Base-by-base conservation (phyloP, 2,113 vertebrate genomes). In the Tetrax tetrax region DNA sequence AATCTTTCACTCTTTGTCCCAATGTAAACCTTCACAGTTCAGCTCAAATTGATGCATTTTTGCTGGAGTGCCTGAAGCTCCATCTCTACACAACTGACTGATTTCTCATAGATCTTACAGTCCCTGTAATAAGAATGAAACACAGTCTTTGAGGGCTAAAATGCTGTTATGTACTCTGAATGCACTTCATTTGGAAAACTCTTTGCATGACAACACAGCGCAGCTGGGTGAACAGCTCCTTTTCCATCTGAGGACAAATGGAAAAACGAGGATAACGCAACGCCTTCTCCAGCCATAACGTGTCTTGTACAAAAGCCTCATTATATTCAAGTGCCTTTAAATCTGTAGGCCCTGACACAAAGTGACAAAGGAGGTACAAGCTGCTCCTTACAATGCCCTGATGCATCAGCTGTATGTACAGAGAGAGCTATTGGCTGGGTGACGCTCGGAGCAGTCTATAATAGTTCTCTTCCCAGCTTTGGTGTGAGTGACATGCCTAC, bases 1-100 rank as follows among this genome's bases (percentile, higher is more conserved):
- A 63, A 91, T 78, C 38, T 76, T 95, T 94, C 51, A 54, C 47
- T 21, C 31, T 92, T 94, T 96, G 57, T 79, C 41, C 74, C 74
- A 56, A 1, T 33, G 47, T 28, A 91, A 96, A 83, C 23, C 47
- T 78, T 72, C 48, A 60, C 41, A 82, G 41, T 57, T 93, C 85
- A 63, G 41, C 60, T 84, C 47, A 88, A 74, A 92, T 27, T 28
- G 19, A 38, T 47, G 66, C 20, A 51, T 75, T 94, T 92, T 89
- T 72, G 83, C 68, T 38, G 35, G 50, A 83, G 35, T 48, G 71
- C 50, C 45, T 84, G 45, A 20, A 87, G 43, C 33, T 79, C 43
- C 45, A 45, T 93, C 45, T 92, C 48, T 79, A 71, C 47, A 25
- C 29, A 92, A 87, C 18, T 83, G 68, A 12, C 17, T 86, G 68